Percentiles rank a stretch among this genome's conserved stretches.
Conservation (phyloP, 2,888 invertebrate genomes). For the Chloromyia formosa region DNA sequence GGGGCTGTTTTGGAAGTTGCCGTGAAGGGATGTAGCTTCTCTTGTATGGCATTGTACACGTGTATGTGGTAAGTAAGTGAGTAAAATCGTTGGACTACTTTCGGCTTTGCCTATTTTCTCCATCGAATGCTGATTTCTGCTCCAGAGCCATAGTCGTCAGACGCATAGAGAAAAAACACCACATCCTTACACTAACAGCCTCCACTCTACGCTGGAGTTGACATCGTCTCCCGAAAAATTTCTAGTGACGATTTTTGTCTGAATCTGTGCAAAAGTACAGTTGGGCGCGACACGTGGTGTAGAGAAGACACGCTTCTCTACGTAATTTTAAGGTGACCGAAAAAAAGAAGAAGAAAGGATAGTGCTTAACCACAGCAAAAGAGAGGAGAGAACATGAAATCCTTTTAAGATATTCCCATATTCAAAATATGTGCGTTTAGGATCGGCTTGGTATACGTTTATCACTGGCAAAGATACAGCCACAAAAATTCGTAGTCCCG, state of each 20-base stretch:
- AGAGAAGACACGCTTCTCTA: slow-evolving; percentile 53
- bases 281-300: slow-evolving; percentile 55
- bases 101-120: not conserved
- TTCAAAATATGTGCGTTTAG: not conserved
- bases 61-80: not conserved
- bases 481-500: too few relatives aligned
- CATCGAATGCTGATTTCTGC: slow-evolving; percentile 6
- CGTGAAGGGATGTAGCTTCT: too few relatives aligned
- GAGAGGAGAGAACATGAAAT: not conserved
- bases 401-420: not conserved
- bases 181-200: slow-evolving; percentile 25
- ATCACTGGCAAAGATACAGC: too few relatives aligned
- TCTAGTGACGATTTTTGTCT: slow-evolving; percentile 44
- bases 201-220: not conserved
- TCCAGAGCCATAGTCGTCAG: slow-evolving; percentile 12
- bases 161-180: slow-evolving; percentile 16
- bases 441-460: not conserved
- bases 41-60: not conserved
- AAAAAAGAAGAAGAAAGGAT: too few relatives aligned
- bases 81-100: not conserved
- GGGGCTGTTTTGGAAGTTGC: too few relatives aligned
- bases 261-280: slow-evolving; percentile 54
- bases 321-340: slow-evolving; percentile 44
- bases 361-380: not conserved
- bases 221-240: slow-evolving; percentile 13